Base-by-base conservation (phyloP, 2,113 vertebrate genomes). In the Odocoileus virginianus region DNA sequence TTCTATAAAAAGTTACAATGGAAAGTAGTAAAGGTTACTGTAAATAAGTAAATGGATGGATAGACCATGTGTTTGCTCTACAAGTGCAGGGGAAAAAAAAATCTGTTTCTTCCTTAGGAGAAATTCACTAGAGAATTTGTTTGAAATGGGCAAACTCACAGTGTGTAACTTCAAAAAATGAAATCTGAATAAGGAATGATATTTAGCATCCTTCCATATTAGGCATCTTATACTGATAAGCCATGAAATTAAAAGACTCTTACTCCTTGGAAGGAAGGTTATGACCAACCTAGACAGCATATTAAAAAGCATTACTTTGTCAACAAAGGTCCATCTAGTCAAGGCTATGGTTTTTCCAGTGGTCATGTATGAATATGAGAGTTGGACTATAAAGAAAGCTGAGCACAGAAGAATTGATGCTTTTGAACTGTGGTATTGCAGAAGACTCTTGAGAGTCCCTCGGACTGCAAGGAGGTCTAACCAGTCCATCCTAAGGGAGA, bases 41-140 rank as follows among this genome's bases (percentile, higher is more conserved):
- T 16, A 89, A 93, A 23, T 90, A 76, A 92, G 61, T 60, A 91
- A 97, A 89, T 87, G 16, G 27, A 76, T 74, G 60, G 3, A 74
- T 54, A 54, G 30, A 64, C 0, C 54, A 36, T 30, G 14, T 57
- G 55, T n/a, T 92, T 89, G 8, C 28, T 60, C 52, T 81, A 45
- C 1, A 71, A 92, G 10, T 45, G 19, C 25, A 28, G 50, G 52
- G 81, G 85, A 25, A 13, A 94, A 55, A 55, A 10, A 94, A 76
- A 13, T 27, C 54, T 60, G 23, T 43, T 97, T 92, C n/a, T 84
- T 95, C 27, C 23, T 76, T 92, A 36, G 79, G 3, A 95, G 64
- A 97, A 97, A 40, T 94, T 81, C n/a, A 84, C 52, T 88, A 91
- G 43, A 94, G n/a, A 61, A 83, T 81, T 81, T 89, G 64, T 85